A percentile compares a stretch with the other conserved stretches of the same genome.
Evolutionary conservation across 2,797 vertebrate species (phyloP).

Genomic region (Arremon aurantiirostris): DNA sequence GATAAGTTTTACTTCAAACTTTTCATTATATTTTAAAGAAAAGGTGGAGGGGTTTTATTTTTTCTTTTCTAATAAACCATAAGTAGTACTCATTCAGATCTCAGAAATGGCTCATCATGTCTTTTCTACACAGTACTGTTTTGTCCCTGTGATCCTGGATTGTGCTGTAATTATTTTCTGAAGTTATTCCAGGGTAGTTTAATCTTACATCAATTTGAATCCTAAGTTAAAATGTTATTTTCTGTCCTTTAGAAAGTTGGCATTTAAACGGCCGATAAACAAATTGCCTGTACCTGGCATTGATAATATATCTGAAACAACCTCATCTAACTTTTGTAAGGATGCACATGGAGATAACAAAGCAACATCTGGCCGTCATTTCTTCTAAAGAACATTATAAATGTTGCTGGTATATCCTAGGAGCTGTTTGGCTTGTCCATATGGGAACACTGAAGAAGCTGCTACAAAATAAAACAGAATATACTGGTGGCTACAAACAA

Average conservation of each 20-base stretch:
- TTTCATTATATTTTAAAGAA: not conserved
- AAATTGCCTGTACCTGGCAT: slow-evolving; percentile 26
- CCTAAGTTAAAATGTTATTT: slow-evolving; percentile 13
- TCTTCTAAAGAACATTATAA: not conserved
- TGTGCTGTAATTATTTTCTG: not conserved
- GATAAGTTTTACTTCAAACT: not conserved
- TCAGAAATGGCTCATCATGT: not conserved
- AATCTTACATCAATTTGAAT: not conserved
- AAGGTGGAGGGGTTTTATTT: not conserved
- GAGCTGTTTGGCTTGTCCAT: slow-evolving; percentile 13
- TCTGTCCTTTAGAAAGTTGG: not conserved
- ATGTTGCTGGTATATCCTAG: not conserved
- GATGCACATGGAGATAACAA: not conserved
- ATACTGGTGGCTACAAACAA: slow-evolving; percentile 4
- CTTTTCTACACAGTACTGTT: not conserved
- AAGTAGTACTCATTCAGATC: not conserved
- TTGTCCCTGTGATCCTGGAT: not conserved
- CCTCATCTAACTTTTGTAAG: not conserved
- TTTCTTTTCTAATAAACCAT: not conserved
- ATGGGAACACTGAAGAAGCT: slow-evolving; percentile 44
- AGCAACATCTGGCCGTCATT: slow-evolving; percentile 42
- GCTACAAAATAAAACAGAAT: slow-evolving; percentile 16
- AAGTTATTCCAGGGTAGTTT: not conserved
- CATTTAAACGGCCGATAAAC: not conserved
- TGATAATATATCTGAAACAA: not conserved